Conservation (phyloP, 2,888 invertebrate genomes). For the Theretra japonica region DNA sequence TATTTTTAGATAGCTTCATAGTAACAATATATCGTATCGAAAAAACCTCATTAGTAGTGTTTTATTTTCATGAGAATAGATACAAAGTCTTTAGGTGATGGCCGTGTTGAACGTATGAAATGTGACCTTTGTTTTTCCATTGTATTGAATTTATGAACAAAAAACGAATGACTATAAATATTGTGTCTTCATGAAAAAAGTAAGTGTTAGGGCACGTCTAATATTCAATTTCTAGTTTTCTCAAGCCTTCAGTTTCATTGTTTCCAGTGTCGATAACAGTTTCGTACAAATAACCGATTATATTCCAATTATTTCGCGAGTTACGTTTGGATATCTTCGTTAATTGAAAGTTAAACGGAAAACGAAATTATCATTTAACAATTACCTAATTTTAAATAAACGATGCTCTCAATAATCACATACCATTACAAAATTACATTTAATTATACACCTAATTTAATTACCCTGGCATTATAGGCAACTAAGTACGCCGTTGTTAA, state of each 20-base stretch:
- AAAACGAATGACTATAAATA: neutral
- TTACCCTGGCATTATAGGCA: too few species aligned
- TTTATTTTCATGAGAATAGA: too few species aligned
- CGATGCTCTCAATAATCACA: neutral
- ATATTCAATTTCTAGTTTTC: neutral
- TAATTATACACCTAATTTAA: neutral
- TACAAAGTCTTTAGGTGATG: neutral
- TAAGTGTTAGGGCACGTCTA: neutral
- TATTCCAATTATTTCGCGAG: neutral
- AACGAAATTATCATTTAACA: neutral
- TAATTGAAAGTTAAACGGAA: neutral
- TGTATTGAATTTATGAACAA: slow-evolving; percentile 8
- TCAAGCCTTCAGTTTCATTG: neutral
- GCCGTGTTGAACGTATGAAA: neutral
- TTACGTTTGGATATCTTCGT: neutral
- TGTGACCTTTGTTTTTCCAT: slow-evolving; percentile 8
- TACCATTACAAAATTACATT: neutral
- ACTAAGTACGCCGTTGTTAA: too few species aligned
- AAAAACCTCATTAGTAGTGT: too few species aligned
- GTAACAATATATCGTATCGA: too few species aligned
- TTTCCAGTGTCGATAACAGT: neutral
- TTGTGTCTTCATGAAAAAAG: neutral
- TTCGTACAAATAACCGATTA: neutral
- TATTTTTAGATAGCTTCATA: too few species aligned
- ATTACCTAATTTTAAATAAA: neutral